These are phyloP conservation scores for Enteromius paludinosus DNA, from an alignment of 2,797 vertebrate species.

Conservation along the genomic window DNA sequence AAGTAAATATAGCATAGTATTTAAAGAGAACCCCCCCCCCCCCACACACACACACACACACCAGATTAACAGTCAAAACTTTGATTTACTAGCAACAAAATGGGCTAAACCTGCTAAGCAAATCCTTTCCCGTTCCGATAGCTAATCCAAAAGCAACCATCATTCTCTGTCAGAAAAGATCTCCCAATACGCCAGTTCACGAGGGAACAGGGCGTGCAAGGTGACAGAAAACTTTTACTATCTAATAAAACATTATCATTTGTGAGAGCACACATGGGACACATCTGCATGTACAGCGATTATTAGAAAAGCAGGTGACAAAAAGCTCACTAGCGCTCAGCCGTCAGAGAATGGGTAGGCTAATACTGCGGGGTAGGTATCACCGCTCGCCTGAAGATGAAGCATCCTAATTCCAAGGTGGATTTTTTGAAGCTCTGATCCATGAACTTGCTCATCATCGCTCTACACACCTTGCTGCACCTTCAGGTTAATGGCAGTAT, in stretches of 20 bases:
- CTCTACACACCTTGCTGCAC: constrained; percentile 70
- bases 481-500: constrained; percentile 74
- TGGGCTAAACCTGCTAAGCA: not conserved
- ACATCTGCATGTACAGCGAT: constrained; percentile 21
- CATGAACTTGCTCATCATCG: constrained; percentile 67
- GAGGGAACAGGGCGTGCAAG: not conserved
- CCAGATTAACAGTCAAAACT: not conserved
- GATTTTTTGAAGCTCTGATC: constrained; percentile 66
- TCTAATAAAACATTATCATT: constrained; percentile 25
- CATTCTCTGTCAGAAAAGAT: constrained; percentile 4
- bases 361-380: constrained; percentile 14
- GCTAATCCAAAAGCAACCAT: constrained; percentile 11
- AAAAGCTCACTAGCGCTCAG: constrained; percentile 1
- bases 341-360: not conserved
- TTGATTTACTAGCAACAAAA: not conserved
- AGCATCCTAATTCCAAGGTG: constrained; percentile 55
- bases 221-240: constrained; percentile 20
- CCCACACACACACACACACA: not conserved
- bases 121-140: not conserved
- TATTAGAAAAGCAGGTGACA: constrained; percentile 18
- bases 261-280: not conserved
- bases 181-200: not conserved
- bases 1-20: not conserved
- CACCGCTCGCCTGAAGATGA: constrained; percentile 31
- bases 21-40: too few relatives aligned